These are phyloP conservation scores for Vipera latastei DNA, from an alignment of 2,797 vertebrate genomes.

Conservation along the genomic window DNA sequence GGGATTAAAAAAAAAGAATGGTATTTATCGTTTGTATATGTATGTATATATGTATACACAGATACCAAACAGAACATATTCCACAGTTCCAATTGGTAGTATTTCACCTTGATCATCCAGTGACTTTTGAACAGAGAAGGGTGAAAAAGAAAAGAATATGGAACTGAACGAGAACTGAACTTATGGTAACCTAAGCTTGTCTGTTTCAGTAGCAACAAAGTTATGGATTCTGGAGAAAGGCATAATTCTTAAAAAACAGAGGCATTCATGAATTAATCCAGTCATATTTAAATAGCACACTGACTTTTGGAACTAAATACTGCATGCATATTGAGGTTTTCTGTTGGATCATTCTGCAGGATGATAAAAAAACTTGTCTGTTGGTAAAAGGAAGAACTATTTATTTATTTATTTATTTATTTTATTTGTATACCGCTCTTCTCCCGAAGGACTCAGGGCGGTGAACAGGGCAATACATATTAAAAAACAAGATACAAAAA, in stretches of 20 bases:
- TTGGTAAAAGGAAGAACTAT: neutral
- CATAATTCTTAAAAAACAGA: neutral
- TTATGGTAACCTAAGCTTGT: neutral
- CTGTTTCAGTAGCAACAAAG: neutral
- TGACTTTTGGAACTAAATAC: constrained; percentile 12
- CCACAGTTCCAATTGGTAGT: constrained; percentile 11
- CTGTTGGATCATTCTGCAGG: neutral
- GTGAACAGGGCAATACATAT: too few species aligned
- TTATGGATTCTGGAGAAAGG: neutral
- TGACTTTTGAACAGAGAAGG: neutral
- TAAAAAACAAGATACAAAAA: too few species aligned
- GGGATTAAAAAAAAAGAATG: too few species aligned
- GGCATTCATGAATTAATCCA: neutral
- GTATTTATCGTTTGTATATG: constrained; percentile 19
- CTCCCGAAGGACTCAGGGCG: too few species aligned
- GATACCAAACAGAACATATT: neutral
- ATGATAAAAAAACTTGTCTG: neutral
- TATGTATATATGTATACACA: neutral
- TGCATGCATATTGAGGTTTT: neutral
- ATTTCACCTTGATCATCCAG: constrained; percentile 7
- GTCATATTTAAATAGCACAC: neutral
- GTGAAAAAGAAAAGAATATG: constrained; percentile 14
- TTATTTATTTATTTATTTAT: too few species aligned
- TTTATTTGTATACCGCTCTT: too few species aligned
- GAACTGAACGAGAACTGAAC: neutral